Evolutionary conservation across 2,113 vertebrate genomes (phyloP).

Genomic region (Gnathonemus echidnorhynchus): DNA sequence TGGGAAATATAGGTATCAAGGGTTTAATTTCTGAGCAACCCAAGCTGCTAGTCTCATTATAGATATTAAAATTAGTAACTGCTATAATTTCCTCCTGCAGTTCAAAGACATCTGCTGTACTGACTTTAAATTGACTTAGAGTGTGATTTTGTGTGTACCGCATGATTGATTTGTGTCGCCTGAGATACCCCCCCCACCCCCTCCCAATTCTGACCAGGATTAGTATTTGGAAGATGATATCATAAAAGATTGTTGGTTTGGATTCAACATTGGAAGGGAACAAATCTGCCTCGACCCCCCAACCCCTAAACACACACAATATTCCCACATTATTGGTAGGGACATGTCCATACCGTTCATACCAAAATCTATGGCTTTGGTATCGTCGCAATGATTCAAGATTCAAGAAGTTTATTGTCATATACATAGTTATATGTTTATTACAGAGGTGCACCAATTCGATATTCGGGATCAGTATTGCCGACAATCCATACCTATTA

Average conservation of each 20-base stretch:
- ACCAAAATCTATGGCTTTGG: not conserved
- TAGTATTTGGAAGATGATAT: not conserved
- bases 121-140: not conserved
- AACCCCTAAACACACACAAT: not conserved
- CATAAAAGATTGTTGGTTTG: not conserved
- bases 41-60: not conserved
- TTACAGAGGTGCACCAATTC: too few species aligned
- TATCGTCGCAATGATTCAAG: not conserved
- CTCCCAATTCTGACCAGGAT: not conserved
- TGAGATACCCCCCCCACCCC: not conserved
- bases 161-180: not conserved
- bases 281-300: not conserved
- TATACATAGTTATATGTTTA: too few species aligned
- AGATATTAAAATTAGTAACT: not conserved
- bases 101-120: not conserved
- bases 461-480: too few species aligned
- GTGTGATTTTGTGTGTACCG: not conserved
- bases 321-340: not conserved
- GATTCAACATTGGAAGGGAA: not conserved
- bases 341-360: not conserved
- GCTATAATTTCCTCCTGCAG: not conserved
- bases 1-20: not conserved
- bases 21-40: not conserved
- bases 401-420: too few species aligned
- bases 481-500: too few species aligned